Percentiles rank a stretch among this genome's conserved stretches.
phyloP scores from a whole-genome alignment of 2,113 vertebrate species.

The Melanotaenia duboulayi region DNA sequence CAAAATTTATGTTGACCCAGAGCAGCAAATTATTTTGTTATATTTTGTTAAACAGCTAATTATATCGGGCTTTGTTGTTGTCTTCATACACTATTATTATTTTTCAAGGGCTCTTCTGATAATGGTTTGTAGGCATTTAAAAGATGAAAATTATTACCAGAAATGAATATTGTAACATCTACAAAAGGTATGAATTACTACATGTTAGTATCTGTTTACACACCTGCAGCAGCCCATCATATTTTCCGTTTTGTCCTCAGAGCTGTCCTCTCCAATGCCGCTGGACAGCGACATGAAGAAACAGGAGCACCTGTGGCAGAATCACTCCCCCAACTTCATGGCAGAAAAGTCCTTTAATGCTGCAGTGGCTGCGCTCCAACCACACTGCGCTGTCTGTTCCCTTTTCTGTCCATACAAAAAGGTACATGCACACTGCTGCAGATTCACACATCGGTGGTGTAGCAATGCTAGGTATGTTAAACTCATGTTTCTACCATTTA shows the following conservation, averaged over 20 bases:
- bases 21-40: slow-evolving; percentile 43
- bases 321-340: slow-evolving; percentile 85
- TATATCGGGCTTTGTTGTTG: slow-evolving; percentile 35
- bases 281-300: slow-evolving; percentile 87
- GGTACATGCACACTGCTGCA: slow-evolving; percentile 55
- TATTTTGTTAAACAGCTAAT: slow-evolving; percentile 52
- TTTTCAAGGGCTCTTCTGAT: slow-evolving; percentile 26
- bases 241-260: slow-evolving; percentile 47
- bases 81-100: slow-evolving; percentile 29
- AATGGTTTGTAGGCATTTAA: slow-evolving; percentile 40
- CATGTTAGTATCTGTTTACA: not conserved
- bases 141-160: not conserved
- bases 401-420: slow-evolving; percentile 90
- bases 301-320: slow-evolving; percentile 91
- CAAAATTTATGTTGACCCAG: slow-evolving; percentile 51
- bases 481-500: not conserved
- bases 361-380: slow-evolving; percentile 86
- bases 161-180: slow-evolving; percentile 5
- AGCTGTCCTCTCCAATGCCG: slow-evolving; percentile 83
- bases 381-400: slow-evolving; percentile 92
- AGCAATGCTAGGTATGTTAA: not conserved
- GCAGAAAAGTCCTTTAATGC: slow-evolving; percentile 93
- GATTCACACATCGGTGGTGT: not conserved
- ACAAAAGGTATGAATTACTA: not conserved
- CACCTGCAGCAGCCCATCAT: not conserved